Conservation (phyloP, 2,888 invertebrate genomes). For the Nomada flava region DNA sequence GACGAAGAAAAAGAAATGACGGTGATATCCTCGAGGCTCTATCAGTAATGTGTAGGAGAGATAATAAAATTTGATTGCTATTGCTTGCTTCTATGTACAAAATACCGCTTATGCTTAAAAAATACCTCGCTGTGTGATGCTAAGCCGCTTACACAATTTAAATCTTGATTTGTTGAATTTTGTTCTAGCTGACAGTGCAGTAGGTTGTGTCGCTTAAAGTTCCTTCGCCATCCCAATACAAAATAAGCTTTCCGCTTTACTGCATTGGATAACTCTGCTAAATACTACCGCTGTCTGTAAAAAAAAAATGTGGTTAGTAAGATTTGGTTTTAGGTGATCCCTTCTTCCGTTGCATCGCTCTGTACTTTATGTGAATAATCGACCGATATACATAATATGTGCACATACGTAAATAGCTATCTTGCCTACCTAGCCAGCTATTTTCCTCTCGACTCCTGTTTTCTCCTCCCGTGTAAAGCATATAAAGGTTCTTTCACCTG, state of each 20-base stretch:
- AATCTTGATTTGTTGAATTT: conserved; percentile 76
- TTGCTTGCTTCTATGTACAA: conserved; percentile 74
- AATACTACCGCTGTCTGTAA: conserved; percentile 80
- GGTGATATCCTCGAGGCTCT: conserved; percentile 22
- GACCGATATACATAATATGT: neutral
- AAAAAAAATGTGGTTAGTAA: conserved; percentile 75
- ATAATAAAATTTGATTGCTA: conserved; percentile 72
- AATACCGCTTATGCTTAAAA: conserved; percentile 68
- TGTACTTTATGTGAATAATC: conserved; percentile 29
- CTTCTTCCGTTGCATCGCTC: conserved; percentile 63
- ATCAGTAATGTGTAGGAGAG: conserved; percentile 60
- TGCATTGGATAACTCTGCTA: conserved; percentile 82
- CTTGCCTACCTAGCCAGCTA: neutral
- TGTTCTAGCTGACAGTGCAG: conserved; percentile 82
- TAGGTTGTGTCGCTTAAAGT: conserved; percentile 82
- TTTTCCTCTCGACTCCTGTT: neutral
- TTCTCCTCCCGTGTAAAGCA: neutral
- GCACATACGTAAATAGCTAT: conserved; percentile 4
- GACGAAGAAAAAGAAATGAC: conserved; percentile 54
- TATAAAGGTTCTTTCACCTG: neutral
- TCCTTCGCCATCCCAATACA: conserved; percentile 76
- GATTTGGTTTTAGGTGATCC: conserved; percentile 74
- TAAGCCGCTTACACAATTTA: conserved; percentile 64
- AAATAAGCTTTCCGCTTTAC: conserved; percentile 80
- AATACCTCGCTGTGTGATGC: conserved; percentile 70